Percentiles rank a stretch among this genome's conserved stretches.
These are phyloP conservation scores for Pollenia griseotomentosa DNA, from an alignment of 2,888 invertebrate genomes.

Conservation along the genomic window DNA sequence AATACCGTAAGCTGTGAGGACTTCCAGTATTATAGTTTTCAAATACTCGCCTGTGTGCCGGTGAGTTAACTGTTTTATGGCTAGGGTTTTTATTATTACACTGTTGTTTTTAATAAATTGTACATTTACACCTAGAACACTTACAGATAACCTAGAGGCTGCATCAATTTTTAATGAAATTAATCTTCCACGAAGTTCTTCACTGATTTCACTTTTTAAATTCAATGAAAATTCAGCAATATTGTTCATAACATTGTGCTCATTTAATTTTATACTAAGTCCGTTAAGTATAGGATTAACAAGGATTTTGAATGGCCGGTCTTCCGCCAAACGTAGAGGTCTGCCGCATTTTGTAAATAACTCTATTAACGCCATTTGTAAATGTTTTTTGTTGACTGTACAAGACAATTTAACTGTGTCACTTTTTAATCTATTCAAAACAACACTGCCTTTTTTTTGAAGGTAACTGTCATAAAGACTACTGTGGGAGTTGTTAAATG, in stretches of 20 bases:
- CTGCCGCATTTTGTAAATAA: constrained; percentile 61
- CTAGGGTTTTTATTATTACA: constrained; percentile 52
- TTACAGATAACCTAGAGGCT: constrained; percentile 48
- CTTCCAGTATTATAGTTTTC: constrained; percentile 49
- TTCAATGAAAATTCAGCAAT: constrained; percentile 57
- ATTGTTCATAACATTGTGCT: constrained; percentile 52
- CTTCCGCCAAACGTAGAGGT: constrained; percentile 49
- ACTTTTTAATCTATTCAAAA: constrained; percentile 7
- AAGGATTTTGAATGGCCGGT: constrained; percentile 51
- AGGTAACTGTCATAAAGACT: constrained; percentile 2
- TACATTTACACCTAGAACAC: too few relatives aligned
- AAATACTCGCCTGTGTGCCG: constrained; percentile 48
- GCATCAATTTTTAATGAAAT: constrained; percentile 62
- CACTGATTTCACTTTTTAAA: constrained; percentile 48
- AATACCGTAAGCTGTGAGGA: constrained; percentile 44
- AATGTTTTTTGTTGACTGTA: constrained; percentile 37
- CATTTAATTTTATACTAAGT: constrained; percentile 47
- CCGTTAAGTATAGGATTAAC: constrained; percentile 48
- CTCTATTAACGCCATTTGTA: constrained; percentile 57
- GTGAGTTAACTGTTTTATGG: constrained; percentile 42
- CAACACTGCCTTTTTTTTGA: neutral
- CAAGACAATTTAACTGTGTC: constrained; percentile 34
- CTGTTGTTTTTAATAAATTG: constrained; percentile 52
- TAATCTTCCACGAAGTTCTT: constrained; percentile 54
- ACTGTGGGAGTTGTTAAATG: too few relatives aligned